These are phyloP conservation scores for Scaptomyza caliginosa DNA, from an alignment of 2,888 invertebrate genomes.

Conservation along the genomic window DNA sequence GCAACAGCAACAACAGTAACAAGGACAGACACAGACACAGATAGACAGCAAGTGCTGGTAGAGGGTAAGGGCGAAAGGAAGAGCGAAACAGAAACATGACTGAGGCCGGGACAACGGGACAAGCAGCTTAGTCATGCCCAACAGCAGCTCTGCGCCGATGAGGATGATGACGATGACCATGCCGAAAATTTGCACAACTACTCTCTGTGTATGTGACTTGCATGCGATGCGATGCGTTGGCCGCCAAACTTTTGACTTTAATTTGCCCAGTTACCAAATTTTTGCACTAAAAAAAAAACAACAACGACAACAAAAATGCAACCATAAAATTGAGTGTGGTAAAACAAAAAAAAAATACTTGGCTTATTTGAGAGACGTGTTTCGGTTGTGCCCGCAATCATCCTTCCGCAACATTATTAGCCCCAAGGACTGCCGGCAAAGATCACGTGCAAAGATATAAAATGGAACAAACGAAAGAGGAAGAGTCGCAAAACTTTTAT, in stretches of 20 bases:
- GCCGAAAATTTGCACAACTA: slow-evolving; percentile 27
- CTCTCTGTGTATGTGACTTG: slow-evolving; percentile 64
- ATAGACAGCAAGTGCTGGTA: not conserved
- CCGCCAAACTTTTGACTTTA: slow-evolving; percentile 73
- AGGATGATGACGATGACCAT: slow-evolving; percentile 11
- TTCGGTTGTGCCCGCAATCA: slow-evolving; percentile 39
- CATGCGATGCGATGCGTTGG: slow-evolving; percentile 53
- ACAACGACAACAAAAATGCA: slow-evolving; percentile 9
- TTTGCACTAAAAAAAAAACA: not conserved
- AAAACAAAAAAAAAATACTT: slow-evolving; percentile 37
- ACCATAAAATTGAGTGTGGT: slow-evolving; percentile 49
- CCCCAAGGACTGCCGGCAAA: not conserved
- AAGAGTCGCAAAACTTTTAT: not conserved
- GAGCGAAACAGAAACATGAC: slow-evolving; percentile 16
- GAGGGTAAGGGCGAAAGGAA: not conserved
- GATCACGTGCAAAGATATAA: not conserved
- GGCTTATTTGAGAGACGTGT: slow-evolving; percentile 59
- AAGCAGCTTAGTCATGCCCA: slow-evolving; percentile 45
- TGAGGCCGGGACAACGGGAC: not conserved
- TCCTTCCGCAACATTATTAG: slow-evolving; percentile 37
- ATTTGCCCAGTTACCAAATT: slow-evolving; percentile 67
- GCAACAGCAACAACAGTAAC: slow-evolving; percentile 4
- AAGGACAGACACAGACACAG: slow-evolving; percentile 14
- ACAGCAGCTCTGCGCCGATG: slow-evolving; percentile 28
- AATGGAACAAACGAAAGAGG: not conserved